These are phyloP conservation scores for Ophonus ardosiacus DNA, from an alignment of 2,888 invertebrate species.

Conservation along the genomic window DNA sequence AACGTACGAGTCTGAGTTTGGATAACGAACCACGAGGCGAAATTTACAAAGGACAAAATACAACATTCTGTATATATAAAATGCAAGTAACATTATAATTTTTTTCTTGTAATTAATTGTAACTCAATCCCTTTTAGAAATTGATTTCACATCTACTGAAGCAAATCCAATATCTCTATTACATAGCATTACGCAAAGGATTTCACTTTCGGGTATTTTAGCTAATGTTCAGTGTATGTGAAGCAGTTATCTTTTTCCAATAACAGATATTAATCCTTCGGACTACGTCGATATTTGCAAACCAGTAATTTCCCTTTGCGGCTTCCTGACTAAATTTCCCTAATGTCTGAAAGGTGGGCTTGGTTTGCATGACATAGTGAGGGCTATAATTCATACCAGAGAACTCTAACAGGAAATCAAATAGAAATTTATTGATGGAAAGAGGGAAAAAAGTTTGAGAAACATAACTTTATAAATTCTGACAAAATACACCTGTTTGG, in stretches of 20 bases:
- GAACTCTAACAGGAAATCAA: background rate
- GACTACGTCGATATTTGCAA: conserved; percentile 33
- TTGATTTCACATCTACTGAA: background rate
- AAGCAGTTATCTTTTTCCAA: background rate
- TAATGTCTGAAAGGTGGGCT: conserved; percentile 48
- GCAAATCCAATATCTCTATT: background rate
- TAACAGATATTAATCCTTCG: conserved; percentile 17
- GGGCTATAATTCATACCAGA: conserved; percentile 14
- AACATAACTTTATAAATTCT: background rate
- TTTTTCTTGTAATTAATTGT: background rate
- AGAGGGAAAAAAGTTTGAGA: background rate
- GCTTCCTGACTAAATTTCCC: conserved; percentile 57
- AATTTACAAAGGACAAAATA: too few relatives aligned
- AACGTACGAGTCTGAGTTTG: too few relatives aligned
- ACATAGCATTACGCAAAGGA: background rate
- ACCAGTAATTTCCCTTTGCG: conserved; percentile 36
- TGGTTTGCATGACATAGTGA: conserved; percentile 20
- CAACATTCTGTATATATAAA: too few relatives aligned
- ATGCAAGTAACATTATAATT: background rate
- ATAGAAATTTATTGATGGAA: background rate
- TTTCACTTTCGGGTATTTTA: conserved; percentile 25
- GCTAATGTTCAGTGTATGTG: background rate
- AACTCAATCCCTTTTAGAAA: background rate
- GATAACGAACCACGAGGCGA: too few relatives aligned
- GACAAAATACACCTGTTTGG: too few relatives aligned